Base-by-base conservation (phyloP, 2,113 vertebrate species). In the Zeus faber region DNA sequence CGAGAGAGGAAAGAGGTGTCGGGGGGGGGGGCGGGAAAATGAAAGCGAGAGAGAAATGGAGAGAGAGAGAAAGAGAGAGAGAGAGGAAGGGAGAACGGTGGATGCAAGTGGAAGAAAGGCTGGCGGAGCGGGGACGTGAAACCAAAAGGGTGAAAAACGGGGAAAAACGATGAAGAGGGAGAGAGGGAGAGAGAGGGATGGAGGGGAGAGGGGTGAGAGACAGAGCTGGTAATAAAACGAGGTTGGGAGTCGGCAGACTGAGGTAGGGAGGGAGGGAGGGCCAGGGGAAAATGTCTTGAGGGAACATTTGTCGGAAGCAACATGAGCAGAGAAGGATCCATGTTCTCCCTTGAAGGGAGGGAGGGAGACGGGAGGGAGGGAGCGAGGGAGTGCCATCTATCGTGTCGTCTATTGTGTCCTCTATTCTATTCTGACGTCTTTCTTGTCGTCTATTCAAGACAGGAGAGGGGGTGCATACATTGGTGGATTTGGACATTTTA, bases 291-390 rank as follows among this genome's bases (percentile, higher is more conserved):
- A n/a, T n/a, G n/a, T n/a, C 33, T 37, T 37, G n/a, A n/a, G 35
- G 35, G 26, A 60, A 55, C 22, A 35, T 54, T 47, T 54, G 31
- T 49, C 24, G 23, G 18, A 47, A 7, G 51, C 24, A 54, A 45
- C 23, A 29, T 33, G 27, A 50, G 26, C 4, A 1, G 49, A 16
- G 23, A 51, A 57, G 25, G 27, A 49, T 65, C 43, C 11, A 10
- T 52, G 48, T 22, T 20, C 49, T 49, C 46, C 13, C 55, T 31
- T 52, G 33, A n/a, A 16, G 18, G 10, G 54, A 29, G 25, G 23
- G n/a, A 21, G 48, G 40, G 33, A 37, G 33, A 37, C 33, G 6
- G 31, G 33, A 37, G 33, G 33, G 33, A 4, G 11, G n/a, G 13
- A 13, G 33, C n/a, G 33, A 29, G 27, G 27, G 4, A 37, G 6